Conservation (phyloP, 2,888 invertebrate genomes). For the Tricholauxania praeusta region DNA sequence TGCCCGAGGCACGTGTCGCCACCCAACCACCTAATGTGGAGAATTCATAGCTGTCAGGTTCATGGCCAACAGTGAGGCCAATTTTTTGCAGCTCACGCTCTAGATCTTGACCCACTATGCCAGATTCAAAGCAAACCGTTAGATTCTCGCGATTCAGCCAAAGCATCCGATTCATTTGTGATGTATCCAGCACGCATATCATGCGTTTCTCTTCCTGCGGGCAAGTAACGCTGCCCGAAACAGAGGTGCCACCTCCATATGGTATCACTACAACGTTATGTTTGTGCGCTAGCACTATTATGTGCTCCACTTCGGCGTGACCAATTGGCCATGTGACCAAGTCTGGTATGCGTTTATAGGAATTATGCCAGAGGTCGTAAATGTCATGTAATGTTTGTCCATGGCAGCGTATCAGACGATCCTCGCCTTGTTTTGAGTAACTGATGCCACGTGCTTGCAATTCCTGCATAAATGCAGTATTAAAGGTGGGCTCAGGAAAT, state of each 20-base stretch:
- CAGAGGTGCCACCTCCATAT: slow-evolving; percentile 95
- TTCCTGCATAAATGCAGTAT: slow-evolving; percentile 73
- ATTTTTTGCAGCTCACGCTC: slow-evolving; percentile 83
- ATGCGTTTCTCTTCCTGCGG: slow-evolving; percentile 82
- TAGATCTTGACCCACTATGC: slow-evolving; percentile 94
- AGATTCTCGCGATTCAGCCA: slow-evolving; percentile 92
- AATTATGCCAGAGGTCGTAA: slow-evolving; percentile 78
- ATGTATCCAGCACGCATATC: slow-evolving; percentile 92
- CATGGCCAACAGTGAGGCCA: slow-evolving; percentile 93
- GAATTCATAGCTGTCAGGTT: slow-evolving; percentile 99
- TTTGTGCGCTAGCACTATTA: slow-evolving; percentile 82
- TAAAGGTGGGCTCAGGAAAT: slow-evolving; percentile 77
- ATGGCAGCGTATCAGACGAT: slow-evolving; percentile 88
- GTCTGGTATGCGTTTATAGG: slow-evolving; percentile 89
- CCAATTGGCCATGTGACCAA: slow-evolving; percentile 91
- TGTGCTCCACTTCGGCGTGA: slow-evolving; percentile 86
- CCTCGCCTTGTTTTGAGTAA: slow-evolving; percentile 81
- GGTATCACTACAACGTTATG: slow-evolving; percentile 88
- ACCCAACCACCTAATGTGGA: slow-evolving; percentile 98
- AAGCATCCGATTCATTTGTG: slow-evolving; percentile 94
- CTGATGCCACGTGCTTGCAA: slow-evolving; percentile 71
- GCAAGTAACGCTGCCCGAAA: slow-evolving; percentile 89
- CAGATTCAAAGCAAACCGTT: slow-evolving; percentile 86
- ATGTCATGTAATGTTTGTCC: slow-evolving; percentile 95
- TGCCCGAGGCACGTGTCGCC: slow-evolving; percentile 96